phyloP scores from a whole-genome alignment of 2,113 vertebrate genomes.

The Menidia beryllina region DNA sequence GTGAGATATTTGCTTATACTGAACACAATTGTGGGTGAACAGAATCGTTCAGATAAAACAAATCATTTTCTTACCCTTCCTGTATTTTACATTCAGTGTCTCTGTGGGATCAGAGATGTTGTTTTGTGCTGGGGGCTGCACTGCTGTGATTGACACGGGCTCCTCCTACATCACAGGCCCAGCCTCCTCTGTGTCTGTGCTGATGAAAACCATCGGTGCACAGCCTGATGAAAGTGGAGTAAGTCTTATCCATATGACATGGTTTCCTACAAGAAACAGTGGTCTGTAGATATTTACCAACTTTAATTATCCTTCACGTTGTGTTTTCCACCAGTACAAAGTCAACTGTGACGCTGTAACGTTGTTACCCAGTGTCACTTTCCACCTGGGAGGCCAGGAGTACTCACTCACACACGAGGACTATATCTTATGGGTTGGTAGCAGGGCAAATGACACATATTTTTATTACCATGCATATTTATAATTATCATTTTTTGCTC shows the following conservation, averaged over 20 bases:
- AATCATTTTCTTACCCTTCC: not conserved
- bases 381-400: slow-evolving; percentile 88
- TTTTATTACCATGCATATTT: not conserved
- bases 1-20: slow-evolving; percentile 73
- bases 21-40: not conserved
- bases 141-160: slow-evolving; percentile 90
- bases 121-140: slow-evolving; percentile 90
- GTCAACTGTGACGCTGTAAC: slow-evolving; percentile 89
- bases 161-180: slow-evolving; percentile 94
- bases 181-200: slow-evolving; percentile 83
- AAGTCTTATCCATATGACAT: slow-evolving; percentile 57
- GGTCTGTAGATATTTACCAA: slow-evolving; percentile 1
- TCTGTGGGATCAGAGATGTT: slow-evolving; percentile 85
- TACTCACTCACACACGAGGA: slow-evolving; percentile 87
- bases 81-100: slow-evolving; percentile 80
- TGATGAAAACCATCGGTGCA: slow-evolving; percentile 91
- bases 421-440: slow-evolving; percentile 88
- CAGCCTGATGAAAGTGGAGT: slow-evolving; percentile 87
- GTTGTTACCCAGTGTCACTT: slow-evolving; percentile 90
- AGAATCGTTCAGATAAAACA: not conserved
- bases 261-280: slow-evolving; percentile 15
- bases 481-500: not conserved
- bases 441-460: not conserved
- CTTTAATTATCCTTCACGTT: not conserved
- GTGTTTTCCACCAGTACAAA: slow-evolving; percentile 82